Base-by-base conservation (phyloP, 2,888 invertebrate species). In the Dicyrtomina minuta region DNA sequence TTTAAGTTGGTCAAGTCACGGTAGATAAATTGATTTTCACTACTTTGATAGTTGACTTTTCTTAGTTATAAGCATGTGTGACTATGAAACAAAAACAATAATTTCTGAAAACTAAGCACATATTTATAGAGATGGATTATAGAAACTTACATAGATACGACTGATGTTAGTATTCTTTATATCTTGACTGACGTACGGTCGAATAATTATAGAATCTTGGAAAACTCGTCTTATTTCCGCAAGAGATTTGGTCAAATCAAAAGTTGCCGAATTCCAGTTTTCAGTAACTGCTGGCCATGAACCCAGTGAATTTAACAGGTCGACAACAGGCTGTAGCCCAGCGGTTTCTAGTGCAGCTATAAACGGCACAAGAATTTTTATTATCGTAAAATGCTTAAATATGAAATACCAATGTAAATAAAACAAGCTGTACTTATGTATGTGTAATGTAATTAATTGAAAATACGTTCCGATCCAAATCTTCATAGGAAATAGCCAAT, bases 121-220 rank as follows among this genome's bases (percentile, higher is more conserved):
- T 43, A 43, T 12, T 43, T 43, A 43, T 8, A 43, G 13, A 51
- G n/a, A 51, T 12, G 13, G n/a, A n/a, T n/a, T n/a, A n/a, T n/a
- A n/a, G n/a, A n/a, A n/a, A n/a, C n/a, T 69, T 72, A 77, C 77
- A 55, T 74, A 75, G 64, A 75, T 56, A 4, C 67, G 58, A 33
- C 66, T 66, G 33, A 24, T 43, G 12, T 62, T 51, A 0, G 77
- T 74, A 44, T 74, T 73, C 60, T 75, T 74, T 24, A 74, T 56
- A 46, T 77, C 77, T n/a, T 73, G 70, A 20, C 68, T 70, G 20
- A 75, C 74, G 49, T 65, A 68, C 20, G 70, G 46, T 17, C 58
- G 44, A 22, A 74, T n/a, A 46, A 76, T 61, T 39, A 64, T 55
- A 4, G 66, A 61, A 24, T 70, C 64, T 20, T 69, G 22, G 51